Percentiles rank a stretch among this genome's conserved stretches.
Evolutionary conservation across 1,140 invertebrate species (phyloP).

Genomic region (Drosophila eugracilis): DNA sequence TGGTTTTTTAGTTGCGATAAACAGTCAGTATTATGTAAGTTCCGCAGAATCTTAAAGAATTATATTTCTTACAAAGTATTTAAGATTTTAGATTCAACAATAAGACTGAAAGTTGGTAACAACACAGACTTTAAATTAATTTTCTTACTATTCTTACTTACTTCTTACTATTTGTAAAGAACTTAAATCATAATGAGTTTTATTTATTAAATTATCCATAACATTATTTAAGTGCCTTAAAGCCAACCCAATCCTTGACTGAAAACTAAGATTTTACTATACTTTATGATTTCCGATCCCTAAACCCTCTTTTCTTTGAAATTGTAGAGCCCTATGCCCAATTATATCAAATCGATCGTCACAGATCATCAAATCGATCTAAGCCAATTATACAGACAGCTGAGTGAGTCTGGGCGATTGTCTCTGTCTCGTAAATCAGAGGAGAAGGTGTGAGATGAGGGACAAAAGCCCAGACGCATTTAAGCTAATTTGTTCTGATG

Average conservation of each 20-base stretch:
- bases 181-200: no score
- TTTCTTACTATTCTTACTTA: no score
- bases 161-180: no score
- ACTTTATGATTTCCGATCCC: conserved; percentile 23
- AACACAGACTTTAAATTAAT: no score
- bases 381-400: conserved; percentile 49
- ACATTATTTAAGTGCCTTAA: no score
- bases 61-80: no score
- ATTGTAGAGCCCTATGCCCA: background rate
- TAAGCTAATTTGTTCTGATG: conserved; percentile 51
- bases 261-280: conserved; percentile 22
- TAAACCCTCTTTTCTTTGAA: background rate
- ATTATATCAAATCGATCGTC: conserved; percentile 40
- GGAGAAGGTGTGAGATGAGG: conserved; percentile 28
- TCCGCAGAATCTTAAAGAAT: no score
- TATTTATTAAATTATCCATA: no score
- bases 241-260: background rate
- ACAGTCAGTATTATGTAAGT: no score
- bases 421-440: conserved; percentile 26
- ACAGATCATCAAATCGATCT: conserved; percentile 51
- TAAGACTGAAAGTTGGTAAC: no score
- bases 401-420: conserved; percentile 14
- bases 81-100: no score
- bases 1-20: background rate
- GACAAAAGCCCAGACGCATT: conserved; percentile 29